Percentiles rank a stretch among this genome's conserved stretches.
phyloP scores from a whole-genome alignment of 2,888 invertebrate species.

The Odontocerum albicorne region DNA sequence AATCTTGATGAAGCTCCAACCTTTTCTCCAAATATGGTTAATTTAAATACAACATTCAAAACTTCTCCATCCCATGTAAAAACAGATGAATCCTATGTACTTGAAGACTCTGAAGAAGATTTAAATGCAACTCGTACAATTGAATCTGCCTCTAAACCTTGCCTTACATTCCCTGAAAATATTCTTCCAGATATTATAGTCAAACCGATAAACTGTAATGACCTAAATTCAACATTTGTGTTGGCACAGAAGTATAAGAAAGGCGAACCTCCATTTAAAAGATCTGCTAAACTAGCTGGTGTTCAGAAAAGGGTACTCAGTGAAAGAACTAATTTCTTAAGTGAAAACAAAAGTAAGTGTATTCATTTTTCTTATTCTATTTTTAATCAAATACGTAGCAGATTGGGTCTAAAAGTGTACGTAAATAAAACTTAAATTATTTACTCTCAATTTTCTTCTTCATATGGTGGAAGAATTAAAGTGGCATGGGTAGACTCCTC shows the following conservation, averaged over 20 bases:
- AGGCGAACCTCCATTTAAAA: constrained; percentile 18
- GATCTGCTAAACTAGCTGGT: constrained; percentile 38
- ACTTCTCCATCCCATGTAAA: neutral
- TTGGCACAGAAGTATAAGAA: constrained; percentile 44
- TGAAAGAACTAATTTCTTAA: constrained; percentile 49
- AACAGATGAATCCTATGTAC: neutral
- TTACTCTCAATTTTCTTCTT: no score
- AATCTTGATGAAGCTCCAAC: constrained; percentile 7
- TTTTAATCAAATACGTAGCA: no score
- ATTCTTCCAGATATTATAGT: neutral
- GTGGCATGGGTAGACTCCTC: no score
- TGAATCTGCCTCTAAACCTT: constrained; percentile 11
- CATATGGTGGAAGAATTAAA: no score
- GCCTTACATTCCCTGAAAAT: constrained; percentile 11
- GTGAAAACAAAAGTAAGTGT: constrained; percentile 45
- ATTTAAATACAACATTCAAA: constrained; percentile 11
- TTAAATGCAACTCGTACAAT: constrained; percentile 26
- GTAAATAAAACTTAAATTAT: no score
- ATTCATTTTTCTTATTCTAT: neutral
- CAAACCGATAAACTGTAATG: constrained; percentile 44
- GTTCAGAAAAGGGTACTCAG: constrained; percentile 44
- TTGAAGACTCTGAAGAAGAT: constrained; percentile 22
- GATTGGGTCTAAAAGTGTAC: no score
- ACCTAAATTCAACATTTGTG: constrained; percentile 54
- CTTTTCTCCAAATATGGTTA: constrained; percentile 5